Evolutionary conservation across 2,797 vertebrate genomes (phyloP), one percentile per base, ranked within the genome.

Genomic region (Etheostoma nigrum): DNA sequence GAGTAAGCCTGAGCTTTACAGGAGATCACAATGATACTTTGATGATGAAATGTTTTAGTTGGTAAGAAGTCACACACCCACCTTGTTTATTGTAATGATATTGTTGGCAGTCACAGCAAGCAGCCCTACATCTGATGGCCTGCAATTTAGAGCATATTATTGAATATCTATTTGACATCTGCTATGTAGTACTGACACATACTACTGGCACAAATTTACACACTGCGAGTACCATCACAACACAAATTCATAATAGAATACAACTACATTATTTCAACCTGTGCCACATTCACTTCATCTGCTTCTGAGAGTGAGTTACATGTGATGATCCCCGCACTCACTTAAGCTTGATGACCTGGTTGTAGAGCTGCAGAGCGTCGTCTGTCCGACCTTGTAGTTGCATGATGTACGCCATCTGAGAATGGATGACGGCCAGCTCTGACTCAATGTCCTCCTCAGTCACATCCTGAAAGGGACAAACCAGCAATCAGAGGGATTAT

Each of bases 341-440:
- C 98, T 98, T 99, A 75, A 99, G 93, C 88, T 99, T 99, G 88
- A 99, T 97, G 88, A 99, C 98, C 93, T 99, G 98, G 95, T 99
- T 99, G 94, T 99, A 99, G 82, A 99, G 97, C 88, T 99, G 97
- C 79, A 99, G 90, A 4, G 98, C 98, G 12, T 99, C 97, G 11
- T 99, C 98, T 6, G 96, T 96, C 44, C 95, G 94, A 65, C 98
- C 97, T 82, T 98, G 97, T 3, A 97, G 87, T 86, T 99, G 98
- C 93, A 97, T 95, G 84, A 99, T 90, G 59, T 97, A 99, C 6
- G 98, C 98, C 98, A 99, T 99, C 93, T 99, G 98, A 89, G 97
- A 98, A 58, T 99, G 98, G 90, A 99, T 99, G 92, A 99, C 96
- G 0, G 98, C 97, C 83, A 99, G 89, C 82, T 99, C 98, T 0